Evolutionary conservation across 1,140 invertebrate genomes (phyloP), one percentile per base, ranked within the genome.

Genomic region (Laupala kohalensis): DNA sequence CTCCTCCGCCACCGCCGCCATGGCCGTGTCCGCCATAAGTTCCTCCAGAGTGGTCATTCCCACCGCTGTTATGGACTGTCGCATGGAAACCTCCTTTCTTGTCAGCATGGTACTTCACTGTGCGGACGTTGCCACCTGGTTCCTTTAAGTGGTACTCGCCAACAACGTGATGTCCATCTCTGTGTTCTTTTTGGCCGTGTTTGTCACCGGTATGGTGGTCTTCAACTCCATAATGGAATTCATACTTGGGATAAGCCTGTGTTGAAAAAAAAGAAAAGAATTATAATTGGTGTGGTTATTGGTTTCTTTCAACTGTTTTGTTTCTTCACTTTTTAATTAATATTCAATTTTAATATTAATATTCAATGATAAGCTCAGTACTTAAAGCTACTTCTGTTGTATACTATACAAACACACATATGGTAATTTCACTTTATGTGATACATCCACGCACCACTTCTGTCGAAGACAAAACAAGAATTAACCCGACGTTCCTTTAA

Each of bases 121-220:
- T 81, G 75, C 83, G 79, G 74, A 81, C 76, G 64, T 80, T 79
- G 73, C 84, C 83, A 77, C 84, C 83, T 71, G 84, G 82, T 76
- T 84, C 83, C 72, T 84, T 79, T 68, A 83, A 71, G 28, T 76
- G 75, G 74, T 77, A 79, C 65, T 76, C 72, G 71, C 70, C 70
- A 75, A 78, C 23, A 74, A 72, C 71, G 3, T 67, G 12, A 25
- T 71, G n/a, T 6, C 73, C 73, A 23, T 73, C 53, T 9, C 73
- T 28, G 0, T 23, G 28, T 27, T 76, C 75, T 23, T 73, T 66
- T 15, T 76, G 75, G 2, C 69, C 28, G 23, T 77, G 76, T 0
- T 70, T 23, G 66, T 77, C 76, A n/a, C 75, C 75, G 24, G 75
- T 75, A 13, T 76, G n/a, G 12, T 73, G 64, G 26, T 75, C 75